Conservation (phyloP, 2,113 vertebrate species). For the Paratilapia polleni region DNA sequence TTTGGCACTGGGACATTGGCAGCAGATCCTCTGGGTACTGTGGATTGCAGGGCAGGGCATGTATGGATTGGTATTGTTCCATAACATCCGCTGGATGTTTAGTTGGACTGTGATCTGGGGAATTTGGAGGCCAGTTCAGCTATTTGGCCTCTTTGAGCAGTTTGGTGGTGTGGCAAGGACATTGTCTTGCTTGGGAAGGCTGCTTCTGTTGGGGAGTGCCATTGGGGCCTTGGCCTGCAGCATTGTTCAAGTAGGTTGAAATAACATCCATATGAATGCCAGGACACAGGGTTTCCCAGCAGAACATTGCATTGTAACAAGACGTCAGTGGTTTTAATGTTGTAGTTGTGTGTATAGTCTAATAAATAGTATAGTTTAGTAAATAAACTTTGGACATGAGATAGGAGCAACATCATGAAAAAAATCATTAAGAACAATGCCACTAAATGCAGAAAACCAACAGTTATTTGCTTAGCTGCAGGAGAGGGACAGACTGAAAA, state of each 20-base stretch:
- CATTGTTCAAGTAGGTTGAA: background rate
- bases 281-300: too few species aligned
- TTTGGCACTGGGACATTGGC: background rate
- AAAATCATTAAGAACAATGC: background rate
- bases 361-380: too few species aligned
- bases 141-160: background rate
- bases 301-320: too few species aligned
- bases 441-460: background rate
- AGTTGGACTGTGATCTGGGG: background rate
- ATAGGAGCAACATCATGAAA: background rate
- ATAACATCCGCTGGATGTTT: background rate
- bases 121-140: background rate
- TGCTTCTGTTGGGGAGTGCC: background rate
- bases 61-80: background rate
- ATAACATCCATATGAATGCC: too few species aligned
- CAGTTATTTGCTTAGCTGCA: background rate
- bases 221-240: background rate
- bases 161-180: background rate
- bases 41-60: background rate
- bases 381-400: background rate
- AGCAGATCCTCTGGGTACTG: background rate
- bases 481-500: background rate
- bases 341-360: background rate
- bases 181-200: background rate
- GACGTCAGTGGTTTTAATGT: background rate